Conservation (phyloP, 30 jellyfish, hydroid and myxozoan genomes). For the Calvadosia cruxmelitensis region DNA sequence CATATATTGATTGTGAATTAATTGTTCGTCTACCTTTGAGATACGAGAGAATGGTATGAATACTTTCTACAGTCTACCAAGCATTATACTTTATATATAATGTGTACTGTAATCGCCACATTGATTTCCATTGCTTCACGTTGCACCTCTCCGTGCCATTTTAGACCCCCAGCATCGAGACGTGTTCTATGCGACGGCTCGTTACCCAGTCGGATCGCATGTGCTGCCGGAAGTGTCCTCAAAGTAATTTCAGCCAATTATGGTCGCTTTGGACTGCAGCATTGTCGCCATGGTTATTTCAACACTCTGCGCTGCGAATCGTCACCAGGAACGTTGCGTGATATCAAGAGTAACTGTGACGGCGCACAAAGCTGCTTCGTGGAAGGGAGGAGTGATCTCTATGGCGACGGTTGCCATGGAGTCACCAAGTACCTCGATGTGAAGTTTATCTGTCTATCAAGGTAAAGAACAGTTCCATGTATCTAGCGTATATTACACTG, state of each 20-base stretch:
- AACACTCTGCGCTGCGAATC: background rate
- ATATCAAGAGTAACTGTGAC: background rate
- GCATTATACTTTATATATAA: too few relatives aligned
- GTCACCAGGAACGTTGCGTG: background rate
- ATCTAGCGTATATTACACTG: too few relatives aligned
- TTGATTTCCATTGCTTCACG: too few relatives aligned
- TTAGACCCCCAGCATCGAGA: background rate
- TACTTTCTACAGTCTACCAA: too few relatives aligned
- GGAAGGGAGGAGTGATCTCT: background rate
- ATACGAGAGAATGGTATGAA: too few relatives aligned
- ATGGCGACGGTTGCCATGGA: background rate
- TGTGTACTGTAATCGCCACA: too few relatives aligned
- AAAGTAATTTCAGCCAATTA: background rate
- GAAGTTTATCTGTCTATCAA: background rate
- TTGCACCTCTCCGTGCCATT: too few relatives aligned
- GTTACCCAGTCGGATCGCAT: background rate
- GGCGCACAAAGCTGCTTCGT: background rate
- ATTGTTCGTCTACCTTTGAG: too few relatives aligned
- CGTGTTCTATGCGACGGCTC: background rate
- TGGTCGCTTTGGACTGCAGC: background rate
- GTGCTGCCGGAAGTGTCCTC: background rate
- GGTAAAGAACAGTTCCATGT: too few relatives aligned
- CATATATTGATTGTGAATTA: too few relatives aligned
- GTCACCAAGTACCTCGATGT: background rate
- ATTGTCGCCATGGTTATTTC: background rate